Evolutionary conservation across 2,797 vertebrate species (phyloP).

Genomic region (Aldrovandia affinis): DNA sequence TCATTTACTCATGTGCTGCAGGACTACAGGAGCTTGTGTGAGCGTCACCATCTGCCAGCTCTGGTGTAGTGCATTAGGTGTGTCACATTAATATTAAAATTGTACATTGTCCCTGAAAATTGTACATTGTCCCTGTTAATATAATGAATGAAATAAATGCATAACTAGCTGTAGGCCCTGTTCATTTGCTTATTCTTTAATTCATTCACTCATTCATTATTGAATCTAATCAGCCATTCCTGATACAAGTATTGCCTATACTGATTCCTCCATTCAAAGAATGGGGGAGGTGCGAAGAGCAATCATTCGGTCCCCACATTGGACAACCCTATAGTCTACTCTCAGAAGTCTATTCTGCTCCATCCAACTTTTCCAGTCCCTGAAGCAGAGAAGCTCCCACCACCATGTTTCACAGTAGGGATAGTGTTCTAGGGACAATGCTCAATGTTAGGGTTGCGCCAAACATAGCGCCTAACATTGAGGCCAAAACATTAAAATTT

Average conservation of each 20-base stretch:
- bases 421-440: no score
- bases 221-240: background rate
- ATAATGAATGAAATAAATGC: background rate
- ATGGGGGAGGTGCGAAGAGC: no score
- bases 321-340: no score
- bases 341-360: no score
- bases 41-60: background rate
- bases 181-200: background rate
- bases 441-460: no score
- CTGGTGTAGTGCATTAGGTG: background rate
- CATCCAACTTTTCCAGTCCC: no score
- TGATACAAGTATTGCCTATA: background rate
- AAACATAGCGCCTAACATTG: no score
- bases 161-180: background rate
- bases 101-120: background rate
- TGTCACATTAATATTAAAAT: constrained; percentile 3
- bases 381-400: no score
- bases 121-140: background rate
- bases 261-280: background rate
- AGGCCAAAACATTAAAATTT: no score
- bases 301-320: no score
- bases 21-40: background rate
- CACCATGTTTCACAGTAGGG: no score
- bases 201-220: background rate
- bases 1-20: background rate